Conservation (phyloP, 2,888 invertebrate genomes). For the Leucoma salicis region DNA sequence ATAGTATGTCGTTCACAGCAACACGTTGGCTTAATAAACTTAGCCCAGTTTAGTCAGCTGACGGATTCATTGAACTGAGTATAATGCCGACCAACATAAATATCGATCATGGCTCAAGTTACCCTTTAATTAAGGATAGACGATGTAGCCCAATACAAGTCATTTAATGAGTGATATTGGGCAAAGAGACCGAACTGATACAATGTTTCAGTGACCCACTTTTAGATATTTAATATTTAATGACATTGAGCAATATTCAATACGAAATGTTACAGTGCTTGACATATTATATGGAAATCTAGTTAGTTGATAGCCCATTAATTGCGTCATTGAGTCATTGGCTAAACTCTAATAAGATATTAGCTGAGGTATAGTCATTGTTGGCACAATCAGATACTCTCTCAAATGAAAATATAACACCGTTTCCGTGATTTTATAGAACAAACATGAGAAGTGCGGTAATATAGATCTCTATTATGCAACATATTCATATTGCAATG, state of each 20-base stretch:
- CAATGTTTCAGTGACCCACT: slow-evolving; percentile 23
- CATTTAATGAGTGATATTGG: slow-evolving; percentile 47
- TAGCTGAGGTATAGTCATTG: neutral
- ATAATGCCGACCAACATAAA: slow-evolving; percentile 34
- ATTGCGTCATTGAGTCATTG: neutral
- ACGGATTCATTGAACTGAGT: slow-evolving; percentile 21
- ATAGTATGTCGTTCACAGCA: neutral
- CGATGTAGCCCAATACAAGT: slow-evolving; percentile 40
- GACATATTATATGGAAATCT: neutral
- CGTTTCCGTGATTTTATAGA: slow-evolving; percentile 26
- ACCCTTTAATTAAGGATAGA: slow-evolving; percentile 53
- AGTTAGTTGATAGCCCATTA: neutral
- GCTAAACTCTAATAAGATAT: neutral
- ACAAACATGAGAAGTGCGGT: slow-evolving; percentile 19
- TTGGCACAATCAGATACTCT: slow-evolving; percentile 9
- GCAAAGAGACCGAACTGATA: slow-evolving; percentile 45
- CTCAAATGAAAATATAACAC: slow-evolving; percentile 16
- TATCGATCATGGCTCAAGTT: slow-evolving; percentile 51
- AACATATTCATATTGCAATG: neutral
- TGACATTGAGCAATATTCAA: slow-evolving; percentile 3
- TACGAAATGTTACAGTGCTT: neutral
- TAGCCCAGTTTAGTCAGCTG: slow-evolving; percentile 25
- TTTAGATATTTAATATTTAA: slow-evolving; percentile 22
- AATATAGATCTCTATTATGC: slow-evolving; percentile 14
- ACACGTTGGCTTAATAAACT: slow-evolving; percentile 10